Percentiles rank a stretch among this genome's conserved stretches.
Conservation (phyloP, 2,888 invertebrate genomes). For the Orchesella flavescens region DNA sequence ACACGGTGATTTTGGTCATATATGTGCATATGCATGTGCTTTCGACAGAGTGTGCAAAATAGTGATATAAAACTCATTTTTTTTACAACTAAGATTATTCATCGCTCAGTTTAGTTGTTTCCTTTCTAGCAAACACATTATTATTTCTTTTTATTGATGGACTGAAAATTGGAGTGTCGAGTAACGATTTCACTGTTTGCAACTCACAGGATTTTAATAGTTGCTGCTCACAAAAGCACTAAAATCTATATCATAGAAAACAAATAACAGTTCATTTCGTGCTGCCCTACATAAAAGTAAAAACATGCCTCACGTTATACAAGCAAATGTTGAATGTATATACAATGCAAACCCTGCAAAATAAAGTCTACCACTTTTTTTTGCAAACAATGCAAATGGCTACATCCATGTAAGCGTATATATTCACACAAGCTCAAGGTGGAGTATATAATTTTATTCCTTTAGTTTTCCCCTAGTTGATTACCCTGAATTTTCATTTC, state of each 20-base stretch:
- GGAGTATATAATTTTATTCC: slow-evolving; percentile 33
- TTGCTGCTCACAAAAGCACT: neutral
- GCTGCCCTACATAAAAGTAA: slow-evolving; percentile 45
- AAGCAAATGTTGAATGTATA: neutral
- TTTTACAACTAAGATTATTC: slow-evolving; percentile 69
- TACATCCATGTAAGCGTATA: no score
- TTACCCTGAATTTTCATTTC: slow-evolving; percentile 48
- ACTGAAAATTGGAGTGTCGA: slow-evolving; percentile 50
- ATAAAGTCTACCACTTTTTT: slow-evolving; percentile 17
- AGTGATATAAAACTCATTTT: slow-evolving; percentile 68
- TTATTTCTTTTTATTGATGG: slow-evolving; percentile 43
- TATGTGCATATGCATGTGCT: neutral
- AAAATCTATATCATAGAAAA: slow-evolving; percentile 45
- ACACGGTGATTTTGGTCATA: no score
- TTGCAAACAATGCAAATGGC: slow-evolving; percentile 51
- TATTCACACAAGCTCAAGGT: slow-evolving; percentile 13
- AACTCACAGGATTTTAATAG: neutral
- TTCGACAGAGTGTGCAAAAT: slow-evolving; percentile 47
- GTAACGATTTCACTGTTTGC: slow-evolving; percentile 36
- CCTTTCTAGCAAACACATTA: slow-evolving; percentile 34
- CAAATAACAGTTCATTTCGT: slow-evolving; percentile 47
- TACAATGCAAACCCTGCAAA: no score
- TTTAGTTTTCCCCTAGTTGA: slow-evolving; percentile 56
- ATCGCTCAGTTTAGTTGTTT: slow-evolving; percentile 62
- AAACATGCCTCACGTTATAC: slow-evolving; percentile 3